These are phyloP conservation scores for Sander vitreus DNA, from an alignment of 2,113 vertebrate genomes.

Conservation along the genomic window DNA sequence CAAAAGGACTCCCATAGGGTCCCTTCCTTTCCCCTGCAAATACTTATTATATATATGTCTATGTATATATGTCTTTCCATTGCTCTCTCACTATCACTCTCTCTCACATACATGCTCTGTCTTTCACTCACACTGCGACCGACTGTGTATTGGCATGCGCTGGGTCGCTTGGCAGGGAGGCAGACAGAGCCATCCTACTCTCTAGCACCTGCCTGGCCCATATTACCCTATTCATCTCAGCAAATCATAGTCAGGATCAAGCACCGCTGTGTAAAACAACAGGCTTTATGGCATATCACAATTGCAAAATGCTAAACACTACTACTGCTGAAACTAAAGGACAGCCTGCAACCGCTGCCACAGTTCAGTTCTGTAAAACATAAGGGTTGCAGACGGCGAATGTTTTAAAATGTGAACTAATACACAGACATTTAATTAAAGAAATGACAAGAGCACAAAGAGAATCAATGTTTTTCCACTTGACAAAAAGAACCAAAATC, in stretches of 20 bases:
- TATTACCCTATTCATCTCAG: slow-evolving; percentile 64
- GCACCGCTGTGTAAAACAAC: slow-evolving; percentile 66
- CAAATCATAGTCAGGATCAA: slow-evolving; percentile 60
- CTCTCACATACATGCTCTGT: slow-evolving; percentile 34
- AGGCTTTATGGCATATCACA: slow-evolving; percentile 43
- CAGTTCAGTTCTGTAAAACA: not conserved
- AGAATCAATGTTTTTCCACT: not conserved
- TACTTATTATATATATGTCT: slow-evolving; percentile 10
- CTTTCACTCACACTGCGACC: slow-evolving; percentile 35
- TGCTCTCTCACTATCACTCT: not conserved
- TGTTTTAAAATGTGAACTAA: not conserved
- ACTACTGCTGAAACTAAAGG: slow-evolving; percentile 24
- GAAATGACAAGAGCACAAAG: not conserved
- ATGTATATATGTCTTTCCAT: not conserved
- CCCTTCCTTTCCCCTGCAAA: slow-evolving; percentile 12
- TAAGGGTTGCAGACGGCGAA: not conserved
- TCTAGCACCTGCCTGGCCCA: slow-evolving; percentile 70
- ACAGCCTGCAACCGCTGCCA: slow-evolving; percentile 11
- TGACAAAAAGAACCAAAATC: not conserved
- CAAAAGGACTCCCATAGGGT: slow-evolving; percentile 39
- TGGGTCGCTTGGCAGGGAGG: slow-evolving; percentile 60
- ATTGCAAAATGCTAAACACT: slow-evolving; percentile 47
- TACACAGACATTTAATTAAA: not conserved
- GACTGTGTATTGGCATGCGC: slow-evolving; percentile 58
- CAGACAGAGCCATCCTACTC: slow-evolving; percentile 57